These are phyloP conservation scores for Drosophila subpulchrella DNA, from an alignment of 1,140 invertebrate species.

Conservation along the genomic window DNA sequence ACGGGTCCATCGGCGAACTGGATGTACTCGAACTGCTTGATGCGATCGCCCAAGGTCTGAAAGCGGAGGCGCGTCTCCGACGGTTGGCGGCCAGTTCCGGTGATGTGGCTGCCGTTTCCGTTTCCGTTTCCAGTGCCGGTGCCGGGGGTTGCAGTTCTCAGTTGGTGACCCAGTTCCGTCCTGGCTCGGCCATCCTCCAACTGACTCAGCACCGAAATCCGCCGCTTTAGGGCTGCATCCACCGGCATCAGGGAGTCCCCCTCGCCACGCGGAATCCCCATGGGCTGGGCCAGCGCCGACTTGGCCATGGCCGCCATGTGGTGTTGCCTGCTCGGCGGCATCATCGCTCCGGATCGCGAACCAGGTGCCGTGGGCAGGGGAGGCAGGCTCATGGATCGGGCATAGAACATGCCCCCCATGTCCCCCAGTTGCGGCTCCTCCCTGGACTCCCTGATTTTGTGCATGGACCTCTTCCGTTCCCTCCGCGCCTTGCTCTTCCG, in stretches of 20 bases:
- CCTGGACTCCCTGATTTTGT: background rate
- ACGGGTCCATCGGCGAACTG: conserved; percentile 66
- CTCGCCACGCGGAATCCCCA: background rate
- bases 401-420: background rate
- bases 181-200: background rate
- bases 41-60: conserved; percentile 51
- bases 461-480: background rate
- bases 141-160: background rate
- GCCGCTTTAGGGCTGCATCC: conserved; percentile 38
- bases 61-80: conserved; percentile 30
- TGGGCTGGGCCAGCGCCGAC: conserved; percentile 6
- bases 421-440: background rate
- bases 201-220: conserved; percentile 16
- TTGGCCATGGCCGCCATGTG: conserved; percentile 47
- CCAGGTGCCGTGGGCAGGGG: conserved; percentile 12
- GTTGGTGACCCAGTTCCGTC: conserved; percentile 3
- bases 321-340: conserved; percentile 33
- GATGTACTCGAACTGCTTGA: conserved; percentile 49
- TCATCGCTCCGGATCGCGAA: conserved; percentile 8
- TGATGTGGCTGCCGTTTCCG: background rate
- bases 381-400: conserved; percentile 54
- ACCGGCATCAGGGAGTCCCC: conserved; percentile 46
- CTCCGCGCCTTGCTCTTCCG: background rate
- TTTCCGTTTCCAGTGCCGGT: too few species aligned
- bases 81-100: background rate